Evolutionary conservation across 2,888 invertebrate species (phyloP).

Genomic region (Nephrotoma flavescens): DNA sequence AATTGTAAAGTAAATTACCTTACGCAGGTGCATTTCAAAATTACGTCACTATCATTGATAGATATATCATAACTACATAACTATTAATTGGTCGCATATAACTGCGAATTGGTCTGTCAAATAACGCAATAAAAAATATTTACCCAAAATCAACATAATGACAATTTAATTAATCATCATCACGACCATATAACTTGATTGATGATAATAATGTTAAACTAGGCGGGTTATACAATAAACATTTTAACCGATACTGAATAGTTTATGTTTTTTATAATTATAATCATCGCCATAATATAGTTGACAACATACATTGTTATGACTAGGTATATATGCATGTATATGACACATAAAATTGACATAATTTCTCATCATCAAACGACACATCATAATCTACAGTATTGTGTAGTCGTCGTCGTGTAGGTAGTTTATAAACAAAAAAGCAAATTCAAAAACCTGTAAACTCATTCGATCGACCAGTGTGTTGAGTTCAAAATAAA

Average conservation of each 20-base stretch:
- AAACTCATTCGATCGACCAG: not conserved
- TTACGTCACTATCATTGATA: no score
- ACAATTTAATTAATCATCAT: not conserved
- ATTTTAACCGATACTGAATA: not conserved
- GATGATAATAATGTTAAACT: not conserved
- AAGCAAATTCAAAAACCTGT: not conserved
- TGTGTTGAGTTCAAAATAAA: not conserved
- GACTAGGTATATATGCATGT: not conserved
- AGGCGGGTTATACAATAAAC: not conserved
- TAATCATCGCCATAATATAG: not conserved
- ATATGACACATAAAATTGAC: not conserved
- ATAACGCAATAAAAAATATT: not conserved
- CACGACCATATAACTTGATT: not conserved
- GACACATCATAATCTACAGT: not conserved
- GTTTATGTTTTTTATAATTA: not conserved
- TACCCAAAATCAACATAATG: not conserved
- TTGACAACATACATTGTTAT: not conserved
- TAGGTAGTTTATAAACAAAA: not conserved
- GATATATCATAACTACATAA: no score
- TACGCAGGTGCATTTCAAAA: no score
- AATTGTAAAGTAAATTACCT: no score
- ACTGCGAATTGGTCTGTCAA: no score
- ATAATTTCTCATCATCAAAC: not conserved
- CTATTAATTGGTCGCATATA: no score
- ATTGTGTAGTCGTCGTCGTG: not conserved